Conservation (phyloP, 2,113 vertebrate species). For the Stegostoma tigrinum region DNA sequence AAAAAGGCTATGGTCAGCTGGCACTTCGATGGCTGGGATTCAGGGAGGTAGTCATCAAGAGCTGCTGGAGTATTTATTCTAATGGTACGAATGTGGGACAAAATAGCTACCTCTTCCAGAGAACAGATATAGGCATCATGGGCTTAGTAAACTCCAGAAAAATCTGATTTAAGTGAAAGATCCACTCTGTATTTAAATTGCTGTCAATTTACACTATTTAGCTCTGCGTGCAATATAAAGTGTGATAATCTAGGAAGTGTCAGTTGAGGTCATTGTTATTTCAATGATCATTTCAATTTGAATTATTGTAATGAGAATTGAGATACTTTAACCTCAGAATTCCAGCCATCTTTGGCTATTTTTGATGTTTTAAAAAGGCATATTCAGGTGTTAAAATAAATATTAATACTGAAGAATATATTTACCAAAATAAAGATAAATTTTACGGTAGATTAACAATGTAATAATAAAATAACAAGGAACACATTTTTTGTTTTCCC, state of each 20-base stretch:
- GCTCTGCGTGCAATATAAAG: background rate
- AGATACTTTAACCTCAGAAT: background rate
- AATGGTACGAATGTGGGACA: background rate
- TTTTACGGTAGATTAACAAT: background rate
- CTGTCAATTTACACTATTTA: background rate
- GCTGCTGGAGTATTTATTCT: background rate
- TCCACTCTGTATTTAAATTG: background rate
- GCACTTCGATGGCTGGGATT: background rate
- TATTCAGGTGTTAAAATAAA: background rate
- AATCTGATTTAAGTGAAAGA: background rate
- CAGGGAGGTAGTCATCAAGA: background rate
- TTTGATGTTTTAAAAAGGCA: background rate
- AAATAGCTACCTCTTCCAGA: background rate
- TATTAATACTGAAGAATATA: background rate
- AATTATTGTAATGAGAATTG: background rate
- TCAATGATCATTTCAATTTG: background rate
- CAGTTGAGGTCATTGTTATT: background rate
- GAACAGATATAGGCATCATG: background rate
- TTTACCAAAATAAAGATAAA: background rate
- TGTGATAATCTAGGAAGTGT: background rate
- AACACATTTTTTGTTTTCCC: background rate
- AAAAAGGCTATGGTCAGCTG: background rate
- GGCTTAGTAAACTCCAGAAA: background rate
- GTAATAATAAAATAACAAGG: background rate
- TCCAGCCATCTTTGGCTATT: background rate